These are phyloP conservation scores for Hydrocynus forskahlii DNA, from an alignment of 2,797 vertebrate species.

Conservation along the genomic window DNA sequence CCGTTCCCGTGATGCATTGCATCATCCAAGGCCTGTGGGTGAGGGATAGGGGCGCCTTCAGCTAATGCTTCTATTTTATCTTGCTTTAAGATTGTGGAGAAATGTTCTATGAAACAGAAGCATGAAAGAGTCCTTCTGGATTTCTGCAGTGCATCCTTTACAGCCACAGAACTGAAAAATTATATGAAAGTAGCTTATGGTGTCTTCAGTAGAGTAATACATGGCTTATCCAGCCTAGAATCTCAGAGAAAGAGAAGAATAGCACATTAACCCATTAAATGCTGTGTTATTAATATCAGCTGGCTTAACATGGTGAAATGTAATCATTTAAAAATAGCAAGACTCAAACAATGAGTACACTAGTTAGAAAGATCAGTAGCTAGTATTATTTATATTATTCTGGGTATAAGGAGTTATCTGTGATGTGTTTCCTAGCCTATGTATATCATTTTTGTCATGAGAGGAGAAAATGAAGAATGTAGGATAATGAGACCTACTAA, in stretches of 20 bases:
- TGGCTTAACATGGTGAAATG: background rate
- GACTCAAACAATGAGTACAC: background rate
- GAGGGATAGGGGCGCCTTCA: slow-evolving; percentile 70
- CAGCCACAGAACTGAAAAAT: background rate
- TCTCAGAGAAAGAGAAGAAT: background rate
- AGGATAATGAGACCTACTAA: too few relatives aligned
- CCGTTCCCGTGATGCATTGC: slow-evolving; percentile 69
- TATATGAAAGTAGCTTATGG: background rate
- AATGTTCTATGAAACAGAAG: slow-evolving; percentile 69
- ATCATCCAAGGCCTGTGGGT: slow-evolving; percentile 63
- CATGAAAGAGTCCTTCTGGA: background rate
- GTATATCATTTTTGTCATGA: background rate
- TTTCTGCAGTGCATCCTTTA: slow-evolving; percentile 1
- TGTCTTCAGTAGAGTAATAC: background rate
- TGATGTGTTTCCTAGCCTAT: too few relatives aligned
- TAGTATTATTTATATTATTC: background rate
- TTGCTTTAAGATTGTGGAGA: slow-evolving; percentile 66
- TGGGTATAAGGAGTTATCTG: background rate
- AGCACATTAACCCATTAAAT: background rate
- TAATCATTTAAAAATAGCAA: background rate
- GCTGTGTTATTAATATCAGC: background rate
- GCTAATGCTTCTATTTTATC: slow-evolving; percentile 72
- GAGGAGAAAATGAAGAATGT: too few relatives aligned
- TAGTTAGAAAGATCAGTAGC: background rate
- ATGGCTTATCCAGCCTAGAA: background rate